A percentile compares a stretch with the other conserved stretches of the same genome.
These are phyloP conservation scores for Rhagium mordax DNA, from an alignment of 2,888 invertebrate species.

Conservation along the genomic window DNA sequence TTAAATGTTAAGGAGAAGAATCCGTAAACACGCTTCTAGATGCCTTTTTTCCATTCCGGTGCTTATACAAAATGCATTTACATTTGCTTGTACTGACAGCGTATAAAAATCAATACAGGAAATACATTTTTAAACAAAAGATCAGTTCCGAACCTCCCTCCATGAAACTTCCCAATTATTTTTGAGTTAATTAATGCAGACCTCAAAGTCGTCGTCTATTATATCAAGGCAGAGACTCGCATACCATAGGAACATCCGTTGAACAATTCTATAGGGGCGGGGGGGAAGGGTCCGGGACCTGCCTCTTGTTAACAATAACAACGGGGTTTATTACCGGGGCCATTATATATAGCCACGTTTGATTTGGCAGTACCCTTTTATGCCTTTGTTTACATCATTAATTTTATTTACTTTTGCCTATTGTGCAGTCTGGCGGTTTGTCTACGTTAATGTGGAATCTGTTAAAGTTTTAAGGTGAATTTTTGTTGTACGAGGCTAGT, in stretches of 20 bases:
- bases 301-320: constrained; percentile 29
- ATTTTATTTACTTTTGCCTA: constrained; percentile 29
- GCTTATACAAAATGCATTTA: no score
- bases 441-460: constrained; percentile 3
- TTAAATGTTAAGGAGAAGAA: no score
- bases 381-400: constrained; percentile 30
- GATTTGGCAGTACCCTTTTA: constrained; percentile 18
- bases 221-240: neutral
- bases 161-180: neutral
- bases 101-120: neutral
- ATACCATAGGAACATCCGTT: constrained; percentile 17
- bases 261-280: neutral
- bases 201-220: constrained; percentile 7
- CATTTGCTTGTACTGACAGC: no score
- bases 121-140: neutral
- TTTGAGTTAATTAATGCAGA: neutral
- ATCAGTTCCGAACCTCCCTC: neutral
- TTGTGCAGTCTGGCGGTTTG: neutral
- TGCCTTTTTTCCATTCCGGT: no score
- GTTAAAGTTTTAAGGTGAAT: constrained; percentile 1
- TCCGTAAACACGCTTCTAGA: no score
- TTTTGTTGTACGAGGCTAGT: neutral
- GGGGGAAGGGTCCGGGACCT: neutral
- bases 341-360: constrained; percentile 23
- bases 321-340: constrained; percentile 27